These are phyloP conservation scores for Coregonus sp. DNA, from an alignment of 2,797 vertebrate species.

Conservation along the genomic window DNA sequence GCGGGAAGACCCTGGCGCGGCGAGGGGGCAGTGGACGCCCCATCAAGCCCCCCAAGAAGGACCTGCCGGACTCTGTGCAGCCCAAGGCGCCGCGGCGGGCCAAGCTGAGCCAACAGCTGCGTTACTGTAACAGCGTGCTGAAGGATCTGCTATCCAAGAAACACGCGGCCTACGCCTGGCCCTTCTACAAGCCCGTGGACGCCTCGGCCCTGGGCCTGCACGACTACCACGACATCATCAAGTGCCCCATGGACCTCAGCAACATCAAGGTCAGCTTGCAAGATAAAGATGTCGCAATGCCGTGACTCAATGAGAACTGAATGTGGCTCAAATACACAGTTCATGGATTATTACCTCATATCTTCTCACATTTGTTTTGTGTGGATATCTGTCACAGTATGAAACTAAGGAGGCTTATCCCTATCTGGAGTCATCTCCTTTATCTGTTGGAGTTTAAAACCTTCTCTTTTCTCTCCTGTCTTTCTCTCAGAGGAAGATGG, in stretches of 20 bases:
- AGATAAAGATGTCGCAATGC: neutral
- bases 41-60: slow-evolving; percentile 91
- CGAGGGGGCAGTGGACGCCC: slow-evolving; percentile 89
- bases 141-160: slow-evolving; percentile 93
- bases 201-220: slow-evolving; percentile 84
- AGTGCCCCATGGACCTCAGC: slow-evolving; percentile 94
- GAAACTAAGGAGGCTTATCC: neutral
- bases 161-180: slow-evolving; percentile 87
- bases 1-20: slow-evolving; percentile 71
- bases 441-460: neutral
- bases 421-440: neutral
- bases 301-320: too few species aligned
- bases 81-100: slow-evolving; percentile 83
- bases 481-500: slow-evolving; percentile 87
- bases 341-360: too few species aligned
- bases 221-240: slow-evolving; percentile 95
- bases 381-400: neutral
- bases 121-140: slow-evolving; percentile 89
- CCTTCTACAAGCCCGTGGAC: slow-evolving; percentile 86
- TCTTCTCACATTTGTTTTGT: too few species aligned
- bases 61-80: slow-evolving; percentile 88
- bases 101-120: slow-evolving; percentile 87
- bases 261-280: slow-evolving; percentile 82
- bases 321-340: too few species aligned
- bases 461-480: neutral